phyloP scores from a whole-genome alignment of 2,888 invertebrate species.

The Dioctria rufipes region DNA sequence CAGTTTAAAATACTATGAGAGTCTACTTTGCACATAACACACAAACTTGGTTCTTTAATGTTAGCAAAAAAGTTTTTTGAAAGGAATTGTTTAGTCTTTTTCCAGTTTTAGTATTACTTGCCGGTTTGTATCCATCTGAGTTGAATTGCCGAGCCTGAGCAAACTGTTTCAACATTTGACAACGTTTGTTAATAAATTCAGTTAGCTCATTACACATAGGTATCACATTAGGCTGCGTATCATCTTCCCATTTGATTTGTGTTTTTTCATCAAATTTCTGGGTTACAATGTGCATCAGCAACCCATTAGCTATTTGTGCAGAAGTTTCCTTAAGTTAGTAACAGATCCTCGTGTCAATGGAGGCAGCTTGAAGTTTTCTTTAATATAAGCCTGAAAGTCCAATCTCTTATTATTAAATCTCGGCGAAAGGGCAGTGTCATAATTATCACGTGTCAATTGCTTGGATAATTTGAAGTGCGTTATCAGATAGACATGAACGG shows the following conservation, averaged over 20 bases:
- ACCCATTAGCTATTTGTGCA: background rate
- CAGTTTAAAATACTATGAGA: background rate
- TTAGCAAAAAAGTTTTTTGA: background rate
- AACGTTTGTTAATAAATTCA: background rate
- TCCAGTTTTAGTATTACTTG: background rate
- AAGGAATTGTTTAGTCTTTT: background rate
- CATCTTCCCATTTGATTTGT: slow-evolving; percentile 4
- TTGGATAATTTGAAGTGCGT: background rate
- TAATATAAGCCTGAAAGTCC: background rate
- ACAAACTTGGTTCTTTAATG: background rate
- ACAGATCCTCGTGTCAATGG: background rate
- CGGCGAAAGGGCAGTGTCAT: background rate
- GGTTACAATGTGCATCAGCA: background rate
- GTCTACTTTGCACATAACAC: background rate
- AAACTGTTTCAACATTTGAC: background rate
- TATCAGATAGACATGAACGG: background rate
- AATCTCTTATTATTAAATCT: background rate
- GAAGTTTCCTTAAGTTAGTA: background rate
- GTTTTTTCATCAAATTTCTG: background rate
- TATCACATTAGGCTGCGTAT: background rate
- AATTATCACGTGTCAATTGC: background rate
- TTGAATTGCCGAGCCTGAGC: background rate
- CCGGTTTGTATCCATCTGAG: background rate
- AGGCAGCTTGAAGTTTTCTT: background rate
- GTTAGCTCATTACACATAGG: background rate